These are phyloP conservation scores for Lerema accius DNA, from an alignment of 1,140 invertebrate genomes.

Conservation along the genomic window DNA sequence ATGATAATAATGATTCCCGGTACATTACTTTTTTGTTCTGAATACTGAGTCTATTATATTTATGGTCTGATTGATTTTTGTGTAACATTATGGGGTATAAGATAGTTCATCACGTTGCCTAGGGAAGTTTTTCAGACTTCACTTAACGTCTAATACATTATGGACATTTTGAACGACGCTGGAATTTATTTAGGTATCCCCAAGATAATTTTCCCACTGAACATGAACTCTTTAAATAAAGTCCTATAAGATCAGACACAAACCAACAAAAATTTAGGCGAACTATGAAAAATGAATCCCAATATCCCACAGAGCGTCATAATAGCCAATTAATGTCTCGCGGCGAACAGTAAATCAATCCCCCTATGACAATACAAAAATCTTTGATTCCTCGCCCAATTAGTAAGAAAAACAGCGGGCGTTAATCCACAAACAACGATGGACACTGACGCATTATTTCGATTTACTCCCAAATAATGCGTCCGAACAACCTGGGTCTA, in stretches of 20 bases:
- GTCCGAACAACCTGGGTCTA: conserved; percentile 10
- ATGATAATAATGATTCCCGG: too few species aligned
- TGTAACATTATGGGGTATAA: too few species aligned
- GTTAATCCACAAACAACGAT: conserved; percentile 60
- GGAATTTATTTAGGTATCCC: too few species aligned
- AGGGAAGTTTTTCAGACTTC: too few species aligned
- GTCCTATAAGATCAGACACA: background rate
- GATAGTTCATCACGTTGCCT: too few species aligned
- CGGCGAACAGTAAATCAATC: conserved; percentile 7
- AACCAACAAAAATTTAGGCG: conserved; percentile 1
- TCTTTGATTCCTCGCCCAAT: conserved; percentile 69
- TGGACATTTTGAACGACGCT: too few species aligned
- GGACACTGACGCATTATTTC: conserved; percentile 63
- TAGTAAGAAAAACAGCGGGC: conserved; percentile 69
- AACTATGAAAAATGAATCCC: conserved; percentile 20
- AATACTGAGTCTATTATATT: too few species aligned
- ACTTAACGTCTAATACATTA: too few species aligned
- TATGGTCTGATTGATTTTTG: too few species aligned
- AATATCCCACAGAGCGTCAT: conserved; percentile 17
- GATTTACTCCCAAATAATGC: conserved; percentile 51
- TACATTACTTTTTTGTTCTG: too few species aligned
- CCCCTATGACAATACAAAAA: conserved; percentile 33
- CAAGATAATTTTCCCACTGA: too few species aligned
- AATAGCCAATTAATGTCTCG: conserved; percentile 32
- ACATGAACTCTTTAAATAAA: too few species aligned